Percentiles rank a stretch among this genome's conserved stretches.
phyloP scores from a whole-genome alignment of 2,113 vertebrate genomes.

The Pristiophorus japonicus region DNA sequence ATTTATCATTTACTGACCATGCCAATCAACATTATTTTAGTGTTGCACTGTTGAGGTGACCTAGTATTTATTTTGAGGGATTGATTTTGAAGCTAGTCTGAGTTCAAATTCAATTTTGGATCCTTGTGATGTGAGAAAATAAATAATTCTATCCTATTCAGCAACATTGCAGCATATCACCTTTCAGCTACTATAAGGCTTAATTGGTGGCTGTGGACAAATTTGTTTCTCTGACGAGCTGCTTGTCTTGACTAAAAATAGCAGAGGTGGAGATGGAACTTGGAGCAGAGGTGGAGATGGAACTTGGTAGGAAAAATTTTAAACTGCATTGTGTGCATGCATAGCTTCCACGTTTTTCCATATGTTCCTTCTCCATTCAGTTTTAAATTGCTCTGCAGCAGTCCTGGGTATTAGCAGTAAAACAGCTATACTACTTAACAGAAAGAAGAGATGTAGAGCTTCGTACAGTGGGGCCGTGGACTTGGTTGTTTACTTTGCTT shows the following conservation, averaged over 20 bases:
- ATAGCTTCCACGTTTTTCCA: not conserved
- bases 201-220: not conserved
- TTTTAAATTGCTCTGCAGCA: not conserved
- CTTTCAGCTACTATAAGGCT: constrained; percentile 12
- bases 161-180: not conserved
- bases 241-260: not conserved
- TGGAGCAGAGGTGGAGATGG: not conserved
- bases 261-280: not conserved
- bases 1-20: not conserved
- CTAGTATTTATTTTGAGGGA: not conserved
- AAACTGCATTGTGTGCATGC: not conserved
- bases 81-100: not conserved
- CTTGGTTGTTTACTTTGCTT: no score
- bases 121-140: not conserved
- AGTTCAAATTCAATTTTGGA: not conserved
- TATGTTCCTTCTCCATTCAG: not conserved
- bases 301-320: not conserved
- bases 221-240: not conserved
- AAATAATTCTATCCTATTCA: not conserved
- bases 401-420: not conserved
- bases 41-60: not conserved
- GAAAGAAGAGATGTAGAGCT: not conserved
- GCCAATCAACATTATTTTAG: not conserved
- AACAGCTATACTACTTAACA: not conserved
- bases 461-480: not conserved